Evolutionary conservation across 2,113 vertebrate genomes (phyloP).

Genomic region (Hypomesus transpacificus): DNA sequence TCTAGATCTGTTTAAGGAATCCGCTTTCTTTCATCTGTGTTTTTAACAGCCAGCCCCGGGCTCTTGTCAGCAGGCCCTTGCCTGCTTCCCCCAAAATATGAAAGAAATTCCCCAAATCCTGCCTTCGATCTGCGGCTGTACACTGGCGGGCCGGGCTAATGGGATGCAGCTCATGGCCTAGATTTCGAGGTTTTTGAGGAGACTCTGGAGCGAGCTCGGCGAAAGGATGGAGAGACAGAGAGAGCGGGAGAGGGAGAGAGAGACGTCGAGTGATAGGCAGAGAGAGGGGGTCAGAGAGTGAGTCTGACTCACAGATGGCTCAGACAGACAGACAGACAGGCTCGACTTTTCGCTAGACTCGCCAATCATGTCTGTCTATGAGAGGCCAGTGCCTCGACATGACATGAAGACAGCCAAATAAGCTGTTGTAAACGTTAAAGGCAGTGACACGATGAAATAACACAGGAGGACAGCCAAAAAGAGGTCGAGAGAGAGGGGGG

Average conservation of each 20-base stretch:
- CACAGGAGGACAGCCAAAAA: neutral
- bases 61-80: slow-evolving; percentile 53
- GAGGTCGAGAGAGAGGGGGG: neutral
- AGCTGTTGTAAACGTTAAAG: no score
- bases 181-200: slow-evolving; percentile 54
- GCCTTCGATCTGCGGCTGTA: slow-evolving; percentile 67
- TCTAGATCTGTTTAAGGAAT: slow-evolving; percentile 53
- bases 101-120: slow-evolving; percentile 65
- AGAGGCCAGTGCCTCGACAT: no score
- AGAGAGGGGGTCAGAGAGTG: neutral
- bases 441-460: no score
- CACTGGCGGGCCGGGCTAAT: slow-evolving; percentile 68
- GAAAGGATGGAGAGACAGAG: neutral
- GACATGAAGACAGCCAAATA: no score
- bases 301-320: slow-evolving; percentile 10
- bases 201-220: neutral
- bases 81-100: slow-evolving; percentile 62
- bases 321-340: slow-evolving; percentile 29
- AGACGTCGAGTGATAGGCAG: neutral
- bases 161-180: slow-evolving; percentile 68
- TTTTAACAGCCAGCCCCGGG: slow-evolving; percentile 61
- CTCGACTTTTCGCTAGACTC: neutral
- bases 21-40: slow-evolving; percentile 63
- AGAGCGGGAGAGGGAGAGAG: neutral
- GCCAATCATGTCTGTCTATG: no score